Conservation (phyloP, 2,113 vertebrate genomes). For the Perccottus glenii region DNA sequence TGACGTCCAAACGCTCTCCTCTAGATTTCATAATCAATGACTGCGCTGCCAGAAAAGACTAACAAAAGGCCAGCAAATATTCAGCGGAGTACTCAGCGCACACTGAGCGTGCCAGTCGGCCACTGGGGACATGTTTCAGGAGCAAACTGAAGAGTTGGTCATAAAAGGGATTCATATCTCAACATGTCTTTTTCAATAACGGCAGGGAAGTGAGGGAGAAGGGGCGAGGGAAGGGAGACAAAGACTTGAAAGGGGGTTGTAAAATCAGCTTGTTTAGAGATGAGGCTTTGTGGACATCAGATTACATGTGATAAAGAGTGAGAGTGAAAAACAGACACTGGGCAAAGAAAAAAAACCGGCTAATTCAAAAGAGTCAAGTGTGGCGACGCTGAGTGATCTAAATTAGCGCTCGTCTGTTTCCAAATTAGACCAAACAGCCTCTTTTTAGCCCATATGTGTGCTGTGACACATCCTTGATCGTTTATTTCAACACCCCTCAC, state of each 20-base stretch:
- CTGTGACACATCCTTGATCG: conserved; percentile 81
- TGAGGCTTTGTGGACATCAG: conserved; percentile 59
- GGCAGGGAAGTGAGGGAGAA: conserved; percentile 69
- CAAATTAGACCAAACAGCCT: conserved; percentile 72
- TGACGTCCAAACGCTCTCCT: conserved; percentile 96
- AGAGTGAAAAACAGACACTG: conserved; percentile 25
- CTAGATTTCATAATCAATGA: conserved; percentile 99
- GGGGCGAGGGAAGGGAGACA: conserved; percentile 53
- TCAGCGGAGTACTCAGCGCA: conserved; percentile 69
- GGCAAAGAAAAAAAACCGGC: conserved; percentile 25
- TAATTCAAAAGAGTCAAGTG: conserved; percentile 64
- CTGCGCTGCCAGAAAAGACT: conserved; percentile 92
- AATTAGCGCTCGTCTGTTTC: conserved; percentile 73
- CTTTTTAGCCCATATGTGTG: conserved; percentile 71
- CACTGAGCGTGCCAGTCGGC: conserved; percentile 44
- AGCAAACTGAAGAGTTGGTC: conserved; percentile 86
- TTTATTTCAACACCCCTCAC: conserved; percentile 85
- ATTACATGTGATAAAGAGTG: conserved; percentile 54
- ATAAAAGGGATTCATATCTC: conserved; percentile 97
- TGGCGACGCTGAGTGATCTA: conserved; percentile 70
- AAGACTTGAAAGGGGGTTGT: conserved; percentile 73
- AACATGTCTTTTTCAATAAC: conserved; percentile 92
- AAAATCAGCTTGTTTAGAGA: conserved; percentile 71
- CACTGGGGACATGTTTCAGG: conserved; percentile 88
- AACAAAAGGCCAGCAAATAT: conserved; percentile 93